Percentiles rank a stretch among this genome's conserved stretches.
Evolutionary conservation across 2,888 invertebrate species (phyloP).

Genomic region (Drosophila eohydei): DNA sequence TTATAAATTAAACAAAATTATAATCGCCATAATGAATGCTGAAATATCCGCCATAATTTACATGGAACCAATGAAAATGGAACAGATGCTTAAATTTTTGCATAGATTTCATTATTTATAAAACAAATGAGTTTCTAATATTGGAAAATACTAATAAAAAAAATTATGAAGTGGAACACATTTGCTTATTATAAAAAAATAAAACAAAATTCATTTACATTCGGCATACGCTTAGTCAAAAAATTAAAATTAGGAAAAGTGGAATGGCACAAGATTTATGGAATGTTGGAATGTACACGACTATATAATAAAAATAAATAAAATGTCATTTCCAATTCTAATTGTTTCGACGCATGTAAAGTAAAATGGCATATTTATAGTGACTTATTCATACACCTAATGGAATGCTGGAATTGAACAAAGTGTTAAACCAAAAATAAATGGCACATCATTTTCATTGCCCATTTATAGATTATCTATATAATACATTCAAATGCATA

Average conservation of each 20-base stretch:
- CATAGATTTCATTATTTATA: too few species aligned
- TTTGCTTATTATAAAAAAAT: too few species aligned
- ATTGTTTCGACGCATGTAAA: background rate
- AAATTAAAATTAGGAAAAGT: background rate
- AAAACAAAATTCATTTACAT: background rate
- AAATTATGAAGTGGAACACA: background rate
- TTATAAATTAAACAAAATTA: background rate
- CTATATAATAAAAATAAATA: background rate
- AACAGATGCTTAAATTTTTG: too few species aligned
- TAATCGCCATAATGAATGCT: too few species aligned
- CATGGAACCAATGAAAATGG: too few species aligned
- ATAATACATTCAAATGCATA: background rate
- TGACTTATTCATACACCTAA: background rate
- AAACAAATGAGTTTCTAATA: too few species aligned
- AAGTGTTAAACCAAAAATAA: background rate
- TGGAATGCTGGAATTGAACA: conserved; percentile 5
- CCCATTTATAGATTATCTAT: background rate
- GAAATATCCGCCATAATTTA: too few species aligned
- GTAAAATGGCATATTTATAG: background rate
- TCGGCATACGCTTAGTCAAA: too few species aligned
- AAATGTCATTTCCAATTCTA: background rate
- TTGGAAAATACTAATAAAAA: background rate
- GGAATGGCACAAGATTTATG: background rate
- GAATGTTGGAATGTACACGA: background rate
- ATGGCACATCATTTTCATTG: background rate